Evolutionary conservation across 2,888 invertebrate genomes (phyloP).

Genomic region (Agonopterix alstromeriana): DNA sequence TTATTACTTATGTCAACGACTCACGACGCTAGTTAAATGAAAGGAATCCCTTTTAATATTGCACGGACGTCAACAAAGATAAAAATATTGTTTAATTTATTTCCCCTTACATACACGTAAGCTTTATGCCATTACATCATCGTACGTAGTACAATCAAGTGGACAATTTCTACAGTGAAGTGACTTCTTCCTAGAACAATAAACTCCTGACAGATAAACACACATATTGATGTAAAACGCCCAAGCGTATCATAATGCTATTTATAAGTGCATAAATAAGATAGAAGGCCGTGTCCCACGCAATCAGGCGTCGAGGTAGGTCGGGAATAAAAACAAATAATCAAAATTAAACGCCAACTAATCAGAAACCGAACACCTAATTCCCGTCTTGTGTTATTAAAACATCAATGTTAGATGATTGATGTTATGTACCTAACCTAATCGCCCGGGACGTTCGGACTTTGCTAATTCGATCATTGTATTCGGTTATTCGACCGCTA

Average conservation of each 20-base stretch:
- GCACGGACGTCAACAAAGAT: constrained; percentile 14
- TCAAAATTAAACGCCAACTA: constrained; percentile 28
- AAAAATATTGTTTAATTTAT: constrained; percentile 12
- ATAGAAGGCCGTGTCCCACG: constrained; percentile 54
- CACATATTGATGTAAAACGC: constrained; percentile 32
- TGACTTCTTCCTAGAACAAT: neutral
- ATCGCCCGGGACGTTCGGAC: constrained; percentile 23
- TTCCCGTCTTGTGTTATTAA: constrained; percentile 31
- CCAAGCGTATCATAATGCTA: constrained; percentile 45
- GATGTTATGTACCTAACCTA: constrained; percentile 21
- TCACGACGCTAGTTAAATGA: constrained; percentile 27
- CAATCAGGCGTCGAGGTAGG: constrained; percentile 57
- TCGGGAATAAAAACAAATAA: constrained; percentile 54
- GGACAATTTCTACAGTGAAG: too few species aligned
- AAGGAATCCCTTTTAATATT: constrained; percentile 39
- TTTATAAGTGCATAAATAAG: constrained; percentile 61
- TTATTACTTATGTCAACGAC: constrained; percentile 51
- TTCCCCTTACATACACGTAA: too few species aligned
- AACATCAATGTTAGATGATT: constrained; percentile 33
- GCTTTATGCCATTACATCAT: too few species aligned
- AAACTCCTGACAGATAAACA: constrained; percentile 28
- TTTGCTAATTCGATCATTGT: constrained; percentile 35
- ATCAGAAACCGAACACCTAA: constrained; percentile 23
- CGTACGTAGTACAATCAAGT: too few species aligned
- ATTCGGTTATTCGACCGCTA: constrained; percentile 27